These are phyloP conservation scores for Sarcoramphus papa DNA, from an alignment of 2,797 vertebrate genomes.

Conservation along the genomic window DNA sequence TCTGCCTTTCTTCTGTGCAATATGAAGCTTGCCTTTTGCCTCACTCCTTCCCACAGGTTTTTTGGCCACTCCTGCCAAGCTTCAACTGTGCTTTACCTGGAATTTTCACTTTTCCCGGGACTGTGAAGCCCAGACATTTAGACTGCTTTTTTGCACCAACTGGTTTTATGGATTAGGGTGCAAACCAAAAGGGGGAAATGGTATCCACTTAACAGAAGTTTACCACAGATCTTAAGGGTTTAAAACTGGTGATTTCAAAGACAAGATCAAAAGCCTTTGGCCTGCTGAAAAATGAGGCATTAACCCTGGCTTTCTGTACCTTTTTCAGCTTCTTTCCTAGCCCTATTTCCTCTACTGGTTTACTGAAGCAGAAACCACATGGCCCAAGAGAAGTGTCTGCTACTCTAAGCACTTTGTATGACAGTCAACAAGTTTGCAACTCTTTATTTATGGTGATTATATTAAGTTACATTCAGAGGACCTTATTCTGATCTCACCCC, in stretches of 20 bases:
- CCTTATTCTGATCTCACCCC: background rate
- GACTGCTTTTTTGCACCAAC: background rate
- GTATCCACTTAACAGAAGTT: background rate
- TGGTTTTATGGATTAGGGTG: background rate
- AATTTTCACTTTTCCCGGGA: background rate
- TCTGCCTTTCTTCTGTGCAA: background rate
- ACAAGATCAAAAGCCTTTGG: background rate
- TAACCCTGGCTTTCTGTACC: background rate
- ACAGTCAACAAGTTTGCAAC: background rate
- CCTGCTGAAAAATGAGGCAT: background rate
- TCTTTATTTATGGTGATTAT: background rate
- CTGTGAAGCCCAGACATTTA: background rate
- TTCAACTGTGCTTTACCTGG: background rate
- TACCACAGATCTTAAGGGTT: background rate
- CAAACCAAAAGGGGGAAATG: rapidly evolving
- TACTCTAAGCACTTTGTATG: background rate
- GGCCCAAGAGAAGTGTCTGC: background rate
- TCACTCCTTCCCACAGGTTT: background rate
- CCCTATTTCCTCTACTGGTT: background rate
- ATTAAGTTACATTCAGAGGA: background rate
- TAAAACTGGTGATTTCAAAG: background rate
- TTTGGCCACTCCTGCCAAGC: background rate
- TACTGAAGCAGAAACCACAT: background rate
- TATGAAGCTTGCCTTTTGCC: background rate
- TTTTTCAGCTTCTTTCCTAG: background rate